A percentile compares a stretch with the other conserved stretches of the same genome.
These are phyloP conservation scores for Pagetopsis macropterus DNA, from an alignment of 2,797 vertebrate species.

Conservation along the genomic window DNA sequence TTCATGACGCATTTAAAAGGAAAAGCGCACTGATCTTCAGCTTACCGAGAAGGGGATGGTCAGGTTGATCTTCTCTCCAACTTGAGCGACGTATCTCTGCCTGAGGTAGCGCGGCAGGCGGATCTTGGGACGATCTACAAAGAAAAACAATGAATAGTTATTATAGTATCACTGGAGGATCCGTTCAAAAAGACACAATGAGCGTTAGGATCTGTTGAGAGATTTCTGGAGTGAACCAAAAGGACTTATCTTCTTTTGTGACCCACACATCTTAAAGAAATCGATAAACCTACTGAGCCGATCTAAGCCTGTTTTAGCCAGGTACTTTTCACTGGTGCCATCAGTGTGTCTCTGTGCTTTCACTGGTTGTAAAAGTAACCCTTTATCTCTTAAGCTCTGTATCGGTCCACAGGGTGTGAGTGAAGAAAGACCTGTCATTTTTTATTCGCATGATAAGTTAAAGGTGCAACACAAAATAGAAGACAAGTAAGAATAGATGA, in stretches of 20 bases:
- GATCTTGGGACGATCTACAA: constrained; percentile 91
- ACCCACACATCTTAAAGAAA: constrained; percentile 14
- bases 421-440: background rate
- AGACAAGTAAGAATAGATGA: background rate
- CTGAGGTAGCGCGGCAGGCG: constrained; percentile 92
- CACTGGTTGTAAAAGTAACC: constrained; percentile 17
- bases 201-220: background rate
- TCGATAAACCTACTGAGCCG: constrained; percentile 6
- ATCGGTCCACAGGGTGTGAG: background rate
- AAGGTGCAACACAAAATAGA: background rate
- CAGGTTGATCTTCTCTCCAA: constrained; percentile 90
- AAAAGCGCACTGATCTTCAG: background rate
- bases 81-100: constrained; percentile 85
- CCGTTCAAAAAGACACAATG: background rate
- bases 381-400: background rate
- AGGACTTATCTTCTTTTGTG: constrained; percentile 12
- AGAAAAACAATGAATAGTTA: background rate
- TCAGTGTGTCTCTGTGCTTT: background rate
- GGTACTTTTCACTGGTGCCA: background rate
- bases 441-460: background rate
- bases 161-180: background rate
- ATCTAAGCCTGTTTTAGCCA: constrained; percentile 10
- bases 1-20: background rate
- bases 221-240: background rate
- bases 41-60: constrained; percentile 94